Evolutionary conservation across 2,797 vertebrate species (phyloP), one percentile per base, ranked within the genome.

Genomic region (Coregonus sp.): DNA sequence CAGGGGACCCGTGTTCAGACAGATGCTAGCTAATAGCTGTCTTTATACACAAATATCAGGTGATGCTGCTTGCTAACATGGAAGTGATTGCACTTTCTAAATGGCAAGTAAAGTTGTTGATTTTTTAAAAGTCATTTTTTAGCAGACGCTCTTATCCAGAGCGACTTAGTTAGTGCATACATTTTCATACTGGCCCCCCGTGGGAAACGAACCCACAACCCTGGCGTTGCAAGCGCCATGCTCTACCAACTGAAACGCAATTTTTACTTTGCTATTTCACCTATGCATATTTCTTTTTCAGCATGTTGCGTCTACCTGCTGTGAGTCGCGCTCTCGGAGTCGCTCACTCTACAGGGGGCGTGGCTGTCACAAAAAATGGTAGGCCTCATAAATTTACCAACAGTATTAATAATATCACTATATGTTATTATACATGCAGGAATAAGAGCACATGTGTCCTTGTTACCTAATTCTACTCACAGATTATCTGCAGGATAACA

Each of bases 291-390:
- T 79, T 72, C 37, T 78, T 47, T 83, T 73, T 85, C 72, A 95
- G 90, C 87, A 97, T 97, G 97, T 73, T 97, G 82, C 95, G 95
- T 82, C 85, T 96, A 16, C 89, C 94, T 70, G 90, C 77, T 40
- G 85, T 93, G 74, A 94, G 86, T 79, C 91, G 92, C 81, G 86
- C 91, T 80, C 75, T 96, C 9, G 94, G 92, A 81, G 87, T 91
- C 16, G 79, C 92, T 76, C 81, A 90, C 52, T 83, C 86, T 79
- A 93, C 63, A 90, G 91, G 89, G 82, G 86, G 84, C 35, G 75
- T 70, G 35, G 76, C 84, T 59, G 81, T 78, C 65, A 51, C 81
- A 6, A 87, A 80, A 66, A 83, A 91, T 90, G 95, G 96, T 97
- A 88, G 94, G 89, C 90, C 40, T 20, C 20, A 47, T 50, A 20